These are phyloP conservation scores for Thaumetopoea pityocampa DNA, from an alignment of 1,140 invertebrate species.

Conservation along the genomic window DNA sequence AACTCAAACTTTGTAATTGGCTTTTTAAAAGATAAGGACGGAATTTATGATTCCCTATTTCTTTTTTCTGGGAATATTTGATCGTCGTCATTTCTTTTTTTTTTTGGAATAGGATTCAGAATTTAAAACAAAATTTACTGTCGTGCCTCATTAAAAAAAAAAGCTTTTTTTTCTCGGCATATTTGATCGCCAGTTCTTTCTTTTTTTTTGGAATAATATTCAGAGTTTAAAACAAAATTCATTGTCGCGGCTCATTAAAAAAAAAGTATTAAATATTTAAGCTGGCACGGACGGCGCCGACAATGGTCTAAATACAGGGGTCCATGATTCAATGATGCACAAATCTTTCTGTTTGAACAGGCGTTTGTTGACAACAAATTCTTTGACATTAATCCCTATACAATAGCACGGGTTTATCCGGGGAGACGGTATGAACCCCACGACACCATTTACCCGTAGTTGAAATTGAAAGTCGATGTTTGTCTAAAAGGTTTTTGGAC, in stretches of 20 bases:
- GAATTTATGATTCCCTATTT: constrained; percentile 39
- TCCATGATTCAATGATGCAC: constrained; percentile 37
- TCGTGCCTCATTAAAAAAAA: constrained; percentile 27
- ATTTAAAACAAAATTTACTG: constrained; percentile 20
- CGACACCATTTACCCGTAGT: constrained; percentile 41
- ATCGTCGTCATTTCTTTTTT: constrained; percentile 10
- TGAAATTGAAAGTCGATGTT: constrained; percentile 55
- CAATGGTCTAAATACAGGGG: constrained; percentile 49
- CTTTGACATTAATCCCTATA: constrained; percentile 71
- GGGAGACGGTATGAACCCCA: constrained; percentile 41
- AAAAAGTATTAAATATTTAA: constrained; percentile 43
- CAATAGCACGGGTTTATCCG: constrained; percentile 62
- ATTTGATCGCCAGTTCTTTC: constrained; percentile 18
- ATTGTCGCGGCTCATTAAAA: constrained; percentile 28
- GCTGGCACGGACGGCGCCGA: constrained; percentile 30
- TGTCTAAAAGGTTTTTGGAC: constrained; percentile 56
- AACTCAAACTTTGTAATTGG: constrained; percentile 56
- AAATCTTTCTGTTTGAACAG: constrained; percentile 70
- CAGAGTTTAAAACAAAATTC: constrained; percentile 16
- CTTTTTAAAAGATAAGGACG: constrained; percentile 53
- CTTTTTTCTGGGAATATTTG: constrained; percentile 13
- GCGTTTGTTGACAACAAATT: constrained; percentile 70
- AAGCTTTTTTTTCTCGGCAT: too few species aligned
- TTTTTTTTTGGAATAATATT: constrained; percentile 10
- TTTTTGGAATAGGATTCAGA: too few species aligned